A percentile compares a stretch with the other conserved stretches of the same genome.
phyloP scores from a whole-genome alignment of 1,140 invertebrate genomes.

The Nephila pilipes region DNA sequence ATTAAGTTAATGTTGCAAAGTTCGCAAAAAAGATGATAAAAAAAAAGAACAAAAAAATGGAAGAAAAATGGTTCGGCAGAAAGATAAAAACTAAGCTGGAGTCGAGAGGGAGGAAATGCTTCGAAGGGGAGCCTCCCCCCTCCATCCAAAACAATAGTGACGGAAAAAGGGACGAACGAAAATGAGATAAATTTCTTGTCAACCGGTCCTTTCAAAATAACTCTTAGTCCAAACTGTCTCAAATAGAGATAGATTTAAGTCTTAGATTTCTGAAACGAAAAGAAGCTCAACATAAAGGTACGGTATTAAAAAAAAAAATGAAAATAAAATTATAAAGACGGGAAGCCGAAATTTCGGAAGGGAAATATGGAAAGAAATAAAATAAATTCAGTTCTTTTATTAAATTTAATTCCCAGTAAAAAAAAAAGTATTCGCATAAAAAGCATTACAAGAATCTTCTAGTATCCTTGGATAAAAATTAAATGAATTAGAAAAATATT shows the following conservation, averaged over 20 bases:
- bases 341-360: too few species aligned
- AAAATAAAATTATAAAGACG: too few species aligned
- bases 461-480: too few species aligned
- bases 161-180: neutral
- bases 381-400: too few species aligned
- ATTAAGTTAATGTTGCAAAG: conserved; percentile 7
- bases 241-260: neutral
- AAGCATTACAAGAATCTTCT: too few species aligned
- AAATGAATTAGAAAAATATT: too few species aligned
- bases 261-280: too few species aligned
- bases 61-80: neutral
- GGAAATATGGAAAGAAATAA: too few species aligned
- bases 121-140: neutral
- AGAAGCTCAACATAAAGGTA: too few species aligned
- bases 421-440: too few species aligned
- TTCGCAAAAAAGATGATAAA: neutral
- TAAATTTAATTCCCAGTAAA: too few species aligned
- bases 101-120: neutral
- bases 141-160: neutral
- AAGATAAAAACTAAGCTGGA: neutral
- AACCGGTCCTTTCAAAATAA: conserved; percentile 8
- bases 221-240: neutral
- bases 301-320: too few species aligned
- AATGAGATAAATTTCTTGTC: conserved; percentile 10
- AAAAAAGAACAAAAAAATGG: neutral